Evolutionary conservation across 2,797 vertebrate genomes (phyloP), one percentile per base, ranked within the genome.

Genomic region (Eurystomus glaucurus): DNA sequence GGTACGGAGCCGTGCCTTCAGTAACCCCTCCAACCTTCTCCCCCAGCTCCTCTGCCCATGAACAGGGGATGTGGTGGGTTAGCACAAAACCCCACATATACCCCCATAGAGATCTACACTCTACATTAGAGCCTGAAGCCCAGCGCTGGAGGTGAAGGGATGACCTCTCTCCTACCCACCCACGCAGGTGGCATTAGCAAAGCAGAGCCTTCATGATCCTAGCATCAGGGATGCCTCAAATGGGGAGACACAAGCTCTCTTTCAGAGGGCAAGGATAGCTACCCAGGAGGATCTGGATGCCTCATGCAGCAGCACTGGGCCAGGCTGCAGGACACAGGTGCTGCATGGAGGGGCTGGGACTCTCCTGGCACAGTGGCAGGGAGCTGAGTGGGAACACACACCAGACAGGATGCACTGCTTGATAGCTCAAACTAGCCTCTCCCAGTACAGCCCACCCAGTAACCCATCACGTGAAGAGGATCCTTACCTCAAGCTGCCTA

Each of bases 1-100:
- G 99, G 99, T 99, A 97, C 0, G 0, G n/a, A 90, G 41, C 70
- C 70, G 22, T 16, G 4, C 29, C 65, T 55, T 28, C 10, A 48
- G 23, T 72, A 84, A 8, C 39, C 29, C 14, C 33, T 35, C 48
- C 70, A 43, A 14, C 21, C 51, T 84, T 45, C 64, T 74, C 22
- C 37, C n/a, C 18, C 45, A 48, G 4, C 13, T 88, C 50, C 58
- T 45, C 51, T 75, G 57, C 51, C 46, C 3, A 0, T 9, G 20
- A 77, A 14, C 13, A 33, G 66, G 57, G 26, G 37, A 66, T 35
- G 69, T 0, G 0, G 19, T 5, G 78, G 46, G 60, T 31, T 26
- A 77, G 26, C 41, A 57, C 37, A 78, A 57, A 84, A 51, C 9
- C 19, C 41, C 39, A 50, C 9, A 5, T 2, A 28, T 13, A 23